Percentiles rank a stretch among this genome's conserved stretches.
Conservation (phyloP, 2,113 vertebrate species). For the Vimba vimba region DNA sequence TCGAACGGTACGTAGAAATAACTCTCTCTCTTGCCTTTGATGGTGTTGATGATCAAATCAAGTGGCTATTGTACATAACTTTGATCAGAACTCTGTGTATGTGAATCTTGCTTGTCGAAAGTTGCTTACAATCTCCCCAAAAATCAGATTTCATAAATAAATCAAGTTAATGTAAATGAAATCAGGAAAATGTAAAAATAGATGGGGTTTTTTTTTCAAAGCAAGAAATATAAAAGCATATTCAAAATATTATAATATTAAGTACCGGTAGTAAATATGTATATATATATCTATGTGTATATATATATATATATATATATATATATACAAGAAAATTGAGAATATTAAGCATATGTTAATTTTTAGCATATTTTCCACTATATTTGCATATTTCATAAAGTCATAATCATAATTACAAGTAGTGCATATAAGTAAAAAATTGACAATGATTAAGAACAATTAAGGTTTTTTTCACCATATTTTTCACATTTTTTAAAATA, state of each 20-base stretch:
- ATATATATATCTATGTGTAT: too few relatives aligned
- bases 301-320: too few relatives aligned
- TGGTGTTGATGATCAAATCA: conserved; percentile 38
- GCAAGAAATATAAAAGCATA: not conserved
- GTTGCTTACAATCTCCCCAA: not conserved
- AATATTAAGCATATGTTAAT: too few relatives aligned
- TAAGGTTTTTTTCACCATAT: too few relatives aligned
- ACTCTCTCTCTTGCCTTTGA: conserved; percentile 67
- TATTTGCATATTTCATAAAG: too few relatives aligned
- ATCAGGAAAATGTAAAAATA: not conserved
- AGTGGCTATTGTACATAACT: not conserved
- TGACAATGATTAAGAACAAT: too few relatives aligned
- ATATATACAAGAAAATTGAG: too few relatives aligned
- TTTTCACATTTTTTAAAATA: too few relatives aligned
- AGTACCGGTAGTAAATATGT: not conserved
- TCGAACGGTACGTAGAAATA: conserved; percentile 72
- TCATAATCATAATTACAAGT: too few relatives aligned
- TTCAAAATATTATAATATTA: not conserved
- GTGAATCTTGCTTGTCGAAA: not conserved
- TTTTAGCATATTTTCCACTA: too few relatives aligned
- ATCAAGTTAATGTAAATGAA: not conserved
- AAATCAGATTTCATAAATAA: not conserved
- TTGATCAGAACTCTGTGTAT: not conserved
- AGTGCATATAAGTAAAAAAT: too few relatives aligned
- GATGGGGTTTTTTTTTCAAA: not conserved